phyloP scores from a whole-genome alignment of 2,113 vertebrate species.

The Rynchops niger region DNA sequence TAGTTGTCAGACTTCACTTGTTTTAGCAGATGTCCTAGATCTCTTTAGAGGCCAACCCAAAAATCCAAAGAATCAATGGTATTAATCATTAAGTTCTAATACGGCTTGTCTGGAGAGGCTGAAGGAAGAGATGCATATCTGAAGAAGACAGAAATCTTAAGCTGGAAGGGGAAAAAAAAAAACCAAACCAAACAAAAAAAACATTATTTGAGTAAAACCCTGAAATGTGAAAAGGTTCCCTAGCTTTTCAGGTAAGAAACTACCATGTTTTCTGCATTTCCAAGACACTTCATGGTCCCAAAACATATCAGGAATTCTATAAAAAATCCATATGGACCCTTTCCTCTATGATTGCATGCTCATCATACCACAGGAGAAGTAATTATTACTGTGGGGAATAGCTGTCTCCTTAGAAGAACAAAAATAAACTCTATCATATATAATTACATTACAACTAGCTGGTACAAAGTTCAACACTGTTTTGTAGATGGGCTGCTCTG shows the following conservation, averaged over 20 bases:
- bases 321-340: background rate
- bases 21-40: background rate
- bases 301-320: background rate
- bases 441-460: background rate
- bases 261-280: background rate
- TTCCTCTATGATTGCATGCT: background rate
- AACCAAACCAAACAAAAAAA: too few species aligned
- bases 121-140: background rate
- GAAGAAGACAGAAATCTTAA: background rate
- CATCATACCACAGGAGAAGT: background rate
- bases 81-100: background rate
- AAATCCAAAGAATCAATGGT: background rate
- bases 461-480: background rate
- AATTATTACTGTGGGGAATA: background rate
- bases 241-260: background rate
- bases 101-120: background rate
- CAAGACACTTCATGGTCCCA: background rate
- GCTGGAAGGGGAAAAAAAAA: background rate
- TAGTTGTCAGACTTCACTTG: background rate
- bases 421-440: background rate
- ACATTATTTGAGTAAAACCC: background rate
- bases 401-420: background rate
- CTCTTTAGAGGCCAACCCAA: background rate
- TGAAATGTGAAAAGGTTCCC: background rate
- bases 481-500: background rate